Percentiles rank a stretch among this genome's conserved stretches.
These are phyloP conservation scores for Sterna hirundo DNA, from an alignment of 2,113 vertebrate species.

Conservation along the genomic window DNA sequence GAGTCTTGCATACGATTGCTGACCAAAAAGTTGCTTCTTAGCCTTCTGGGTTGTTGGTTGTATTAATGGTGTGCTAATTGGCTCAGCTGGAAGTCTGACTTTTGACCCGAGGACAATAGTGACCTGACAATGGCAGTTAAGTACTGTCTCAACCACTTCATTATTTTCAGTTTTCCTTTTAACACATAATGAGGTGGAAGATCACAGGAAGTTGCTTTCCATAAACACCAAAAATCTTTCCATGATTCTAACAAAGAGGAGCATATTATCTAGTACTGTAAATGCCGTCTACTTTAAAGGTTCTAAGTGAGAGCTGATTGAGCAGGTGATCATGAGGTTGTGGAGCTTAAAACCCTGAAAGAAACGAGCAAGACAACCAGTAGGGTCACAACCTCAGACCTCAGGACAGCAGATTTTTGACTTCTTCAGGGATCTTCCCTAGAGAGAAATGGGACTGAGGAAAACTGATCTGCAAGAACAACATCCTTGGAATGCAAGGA, in stretches of 20 bases:
- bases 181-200: background rate
- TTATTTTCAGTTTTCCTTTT: background rate
- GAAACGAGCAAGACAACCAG: background rate
- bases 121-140: background rate
- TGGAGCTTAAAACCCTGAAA: background rate
- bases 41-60: background rate
- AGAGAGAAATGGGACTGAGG: background rate
- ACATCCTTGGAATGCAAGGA: background rate
- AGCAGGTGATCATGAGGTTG: background rate
- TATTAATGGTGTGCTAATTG: background rate
- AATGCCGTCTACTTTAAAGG: background rate
- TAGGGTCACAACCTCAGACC: background rate
- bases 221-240: background rate
- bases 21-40: background rate
- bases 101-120: accelerated
- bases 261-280: background rate
- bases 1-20: background rate
- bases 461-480: background rate
- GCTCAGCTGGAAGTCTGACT: background rate
- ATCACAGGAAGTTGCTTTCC: background rate
- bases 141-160: background rate
- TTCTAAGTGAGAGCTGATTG: background rate
- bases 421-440: background rate
- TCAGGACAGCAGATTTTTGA: background rate
- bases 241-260: background rate